Conservation (phyloP, 1,140 invertebrate species). For the Bombus vancouverensis region DNA sequence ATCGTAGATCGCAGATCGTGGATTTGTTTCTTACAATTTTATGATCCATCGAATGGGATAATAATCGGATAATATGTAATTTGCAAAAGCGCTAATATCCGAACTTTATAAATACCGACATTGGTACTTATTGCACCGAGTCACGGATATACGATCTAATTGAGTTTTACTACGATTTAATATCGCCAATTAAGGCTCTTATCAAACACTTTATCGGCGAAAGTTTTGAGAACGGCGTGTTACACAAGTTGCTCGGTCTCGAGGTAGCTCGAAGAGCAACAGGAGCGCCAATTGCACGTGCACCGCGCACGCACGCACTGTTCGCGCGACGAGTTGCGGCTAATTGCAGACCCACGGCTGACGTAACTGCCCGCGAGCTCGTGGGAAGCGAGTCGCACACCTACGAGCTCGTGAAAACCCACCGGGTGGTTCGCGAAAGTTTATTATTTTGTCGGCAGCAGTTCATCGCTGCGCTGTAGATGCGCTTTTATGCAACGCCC, state of each 20-base stretch:
- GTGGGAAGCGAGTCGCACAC: conserved; percentile 32
- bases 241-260: not conserved
- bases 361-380: conserved; percentile 9
- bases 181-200: not conserved
- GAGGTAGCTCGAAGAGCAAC: not conserved
- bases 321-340: not conserved
- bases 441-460: conserved; percentile 12
- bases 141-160: too few relatives aligned
- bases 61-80: too few relatives aligned
- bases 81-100: too few relatives aligned
- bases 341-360: conserved; percentile 21
- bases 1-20: too few relatives aligned
- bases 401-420: conserved; percentile 2
- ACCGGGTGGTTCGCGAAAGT: conserved; percentile 29
- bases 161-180: too few relatives aligned
- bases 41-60: too few relatives aligned
- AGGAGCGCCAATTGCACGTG: conserved; percentile 1
- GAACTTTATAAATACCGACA: too few relatives aligned
- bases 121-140: too few relatives aligned
- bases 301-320: not conserved
- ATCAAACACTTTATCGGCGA: not conserved
- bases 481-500: conserved; percentile 23
- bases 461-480: conserved; percentile 7
- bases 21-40: too few relatives aligned
- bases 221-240: not conserved